Evolutionary conservation across 37 sponge, comb jelly and placozoan species (phyloP), one percentile per base, ranked within the genome.

Genomic region (Tethya wilhelma): DNA sequence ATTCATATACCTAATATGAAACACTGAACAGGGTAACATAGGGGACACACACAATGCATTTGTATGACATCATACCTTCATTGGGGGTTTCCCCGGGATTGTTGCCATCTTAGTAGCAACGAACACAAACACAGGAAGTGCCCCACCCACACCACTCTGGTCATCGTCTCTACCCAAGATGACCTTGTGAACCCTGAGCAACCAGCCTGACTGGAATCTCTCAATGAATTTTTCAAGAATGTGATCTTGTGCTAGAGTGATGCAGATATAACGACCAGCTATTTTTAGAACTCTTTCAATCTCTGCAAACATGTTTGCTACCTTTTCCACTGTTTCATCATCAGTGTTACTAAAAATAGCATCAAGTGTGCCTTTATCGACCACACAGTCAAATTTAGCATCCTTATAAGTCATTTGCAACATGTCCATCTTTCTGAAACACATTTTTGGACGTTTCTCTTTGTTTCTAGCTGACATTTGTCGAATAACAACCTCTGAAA

Each of bases 351-450:
- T 77, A 71, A 74, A 79, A 56, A 95, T 73, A 74, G 96, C 93
- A 79, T 95, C 96, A 23, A 93, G 68, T 14, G 96, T 95, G n/a
- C 94, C 96, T 53, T 95, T 95, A 67, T 95, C 96, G 28, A 95
- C 23, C 19, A 92, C 93, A 83, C 82, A 73, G 38, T 95, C 93
- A 67, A 86, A 92, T 3, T 23, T 3, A 12, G 46, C 67, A 56
- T 89, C 87, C 9, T 25, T 40, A 57, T 73, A 95, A 22, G 25
- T 55, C 93, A 92, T 89, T 22, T 76, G 28, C 31, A 83, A 59
- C n/a, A 92, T 31, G 64, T 95, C 93, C 93, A 92, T 92, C 55
- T 79, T 73, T 23, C 37, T 36, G 59, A 86, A 95, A 6, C 30
- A 49, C 90, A 95, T 79, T 28, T 82, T 62, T 14, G 90, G 90